Conservation (phyloP, 2,888 invertebrate genomes). For the Lysandra coridon region DNA sequence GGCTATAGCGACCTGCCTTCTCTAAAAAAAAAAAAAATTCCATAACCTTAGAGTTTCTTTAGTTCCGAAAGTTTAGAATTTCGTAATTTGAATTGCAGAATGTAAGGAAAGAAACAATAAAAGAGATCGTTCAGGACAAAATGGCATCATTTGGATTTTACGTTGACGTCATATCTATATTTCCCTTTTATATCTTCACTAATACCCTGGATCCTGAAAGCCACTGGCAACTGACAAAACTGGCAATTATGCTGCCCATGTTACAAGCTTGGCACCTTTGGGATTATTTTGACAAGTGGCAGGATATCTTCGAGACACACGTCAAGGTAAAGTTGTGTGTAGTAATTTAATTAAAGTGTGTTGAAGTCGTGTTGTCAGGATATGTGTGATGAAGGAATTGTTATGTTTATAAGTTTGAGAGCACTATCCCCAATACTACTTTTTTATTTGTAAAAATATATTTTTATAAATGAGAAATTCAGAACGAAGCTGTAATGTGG, state of each 20-base stretch:
- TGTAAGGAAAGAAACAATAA: conserved; percentile 59
- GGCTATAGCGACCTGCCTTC: too few relatives aligned
- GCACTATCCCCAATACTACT: too few relatives aligned
- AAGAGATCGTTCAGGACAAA: conserved; percentile 68
- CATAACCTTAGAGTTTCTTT: conserved; percentile 20
- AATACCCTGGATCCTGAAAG: conserved; percentile 61
- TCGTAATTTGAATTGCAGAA: conserved; percentile 52
- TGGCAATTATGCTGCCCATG: conserved; percentile 58
- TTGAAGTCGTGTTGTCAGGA: too few relatives aligned
- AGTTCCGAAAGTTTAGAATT: background rate
- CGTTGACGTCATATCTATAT: conserved; percentile 68
- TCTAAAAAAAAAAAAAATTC: background rate
- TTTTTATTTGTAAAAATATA: too few relatives aligned
- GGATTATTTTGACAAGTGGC: conserved; percentile 64
- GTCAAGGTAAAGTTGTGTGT: conserved; percentile 51
- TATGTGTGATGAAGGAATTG: too few relatives aligned
- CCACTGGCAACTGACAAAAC: conserved; percentile 55
- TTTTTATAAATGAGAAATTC: too few relatives aligned
- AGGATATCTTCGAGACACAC: conserved; percentile 56
- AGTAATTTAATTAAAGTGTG: background rate
- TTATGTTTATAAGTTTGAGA: too few relatives aligned
- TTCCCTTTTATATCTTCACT: conserved; percentile 66
- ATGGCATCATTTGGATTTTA: conserved; percentile 70
- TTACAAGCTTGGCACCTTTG: conserved; percentile 73
- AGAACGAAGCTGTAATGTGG: too few relatives aligned